Evolutionary conservation across 53 echinoderm and acorn worm species (phyloP), one percentile per base, ranked within the genome.

Genomic region (Echinometra lucunter): DNA sequence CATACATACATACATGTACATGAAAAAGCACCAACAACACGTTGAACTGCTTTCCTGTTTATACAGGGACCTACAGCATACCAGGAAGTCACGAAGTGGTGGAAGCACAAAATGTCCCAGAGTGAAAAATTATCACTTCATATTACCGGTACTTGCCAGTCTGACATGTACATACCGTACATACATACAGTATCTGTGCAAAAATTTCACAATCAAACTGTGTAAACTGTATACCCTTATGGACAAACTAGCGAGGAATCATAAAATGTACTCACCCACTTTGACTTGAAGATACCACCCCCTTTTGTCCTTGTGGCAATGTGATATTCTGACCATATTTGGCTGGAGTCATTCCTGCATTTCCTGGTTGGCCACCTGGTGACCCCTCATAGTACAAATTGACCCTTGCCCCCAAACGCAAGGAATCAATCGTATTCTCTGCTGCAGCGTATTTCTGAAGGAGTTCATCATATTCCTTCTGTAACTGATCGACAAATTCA

Each of bases 401-500:
- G 40, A 98, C 97, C 95, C 95, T 96, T 30, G 99, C 99, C 11
- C 99, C 99, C 17, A 98, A 91, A 37, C 97, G 95, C 82, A 98
- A 49, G 80, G 96, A 96, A 90, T 98, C 99, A 83, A 98, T 98
- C 6, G 99, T 97, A 75, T 97, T 97, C 94, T 98, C 97, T 16
- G 99, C 99, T 49, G 92, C 97, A 1, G 99, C 99, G 66, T 97
- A 96, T 66, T 98, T 98, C 58, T 96, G 96, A 18, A 98, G 92
- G 53, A 98, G 89, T 37, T 97, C 98, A 70, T 98, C 99, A 70
- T 98, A 97, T 55, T 98, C 97, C 53, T 90, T 91, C 87, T 98
- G 99, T 17, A 98, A 96, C 88, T 97, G 97, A 37, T 96, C 95
- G 3, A 96, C 95, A 25, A 97, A 94, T 80, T 98, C 97, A 69